Conservation (phyloP, 1,140 invertebrate species). For the Drosophila virilis region DNA sequence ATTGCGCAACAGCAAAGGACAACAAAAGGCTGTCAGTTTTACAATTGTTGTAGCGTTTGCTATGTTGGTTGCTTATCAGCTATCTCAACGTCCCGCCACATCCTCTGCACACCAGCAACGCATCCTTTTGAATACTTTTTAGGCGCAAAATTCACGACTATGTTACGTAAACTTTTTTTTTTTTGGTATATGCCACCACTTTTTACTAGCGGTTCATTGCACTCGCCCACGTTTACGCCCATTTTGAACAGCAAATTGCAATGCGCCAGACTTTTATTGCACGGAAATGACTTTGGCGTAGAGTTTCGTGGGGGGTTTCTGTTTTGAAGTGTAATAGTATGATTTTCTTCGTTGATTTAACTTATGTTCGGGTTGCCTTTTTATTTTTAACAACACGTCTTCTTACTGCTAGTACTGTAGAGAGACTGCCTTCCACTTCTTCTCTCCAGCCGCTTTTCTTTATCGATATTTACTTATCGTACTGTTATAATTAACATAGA, state of each 20-base stretch:
- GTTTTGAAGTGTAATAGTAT: too few species aligned
- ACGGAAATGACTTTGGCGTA: conserved; percentile 62
- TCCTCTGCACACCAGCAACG: neutral
- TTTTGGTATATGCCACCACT: conserved; percentile 27
- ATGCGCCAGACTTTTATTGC: conserved; percentile 71
- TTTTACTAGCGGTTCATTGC: conserved; percentile 63
- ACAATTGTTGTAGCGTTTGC: conserved; percentile 29
- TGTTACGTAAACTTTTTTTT: conserved; percentile 50
- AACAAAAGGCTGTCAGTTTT: conserved; percentile 42
- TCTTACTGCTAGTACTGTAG: too few species aligned
- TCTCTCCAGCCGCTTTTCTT: too few species aligned
- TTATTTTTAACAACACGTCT: too few species aligned
- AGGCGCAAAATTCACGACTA: conserved; percentile 54
- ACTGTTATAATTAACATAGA: too few species aligned
- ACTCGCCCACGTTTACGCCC: conserved; percentile 34
- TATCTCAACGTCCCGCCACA: neutral
- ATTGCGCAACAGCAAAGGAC: conserved; percentile 32
- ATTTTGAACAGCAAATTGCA: conserved; percentile 57
- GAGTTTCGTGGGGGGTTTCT: conserved; percentile 34
- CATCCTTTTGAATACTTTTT: conserved; percentile 48
- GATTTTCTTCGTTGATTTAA: too few species aligned
- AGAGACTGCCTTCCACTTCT: too few species aligned
- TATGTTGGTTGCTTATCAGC: conserved; percentile 56
- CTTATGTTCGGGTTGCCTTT: too few species aligned
- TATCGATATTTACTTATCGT: too few species aligned